These are phyloP conservation scores for Centropus unirufus DNA, from an alignment of 2,113 vertebrate species.

Conservation along the genomic window DNA sequence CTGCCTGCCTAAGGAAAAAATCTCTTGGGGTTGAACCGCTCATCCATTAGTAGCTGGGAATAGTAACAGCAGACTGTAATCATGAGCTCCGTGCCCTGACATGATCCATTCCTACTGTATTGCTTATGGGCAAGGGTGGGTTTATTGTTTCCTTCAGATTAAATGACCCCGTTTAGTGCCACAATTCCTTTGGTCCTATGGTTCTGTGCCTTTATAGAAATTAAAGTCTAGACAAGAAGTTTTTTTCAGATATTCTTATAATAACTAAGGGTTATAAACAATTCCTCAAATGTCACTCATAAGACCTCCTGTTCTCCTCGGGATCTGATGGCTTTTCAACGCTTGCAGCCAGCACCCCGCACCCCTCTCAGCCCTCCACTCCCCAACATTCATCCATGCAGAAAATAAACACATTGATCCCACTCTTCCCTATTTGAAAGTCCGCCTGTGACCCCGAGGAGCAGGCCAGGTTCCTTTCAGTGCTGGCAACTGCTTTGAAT, in stretches of 20 bases:
- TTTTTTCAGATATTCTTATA: not conserved
- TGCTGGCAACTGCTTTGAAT: not conserved
- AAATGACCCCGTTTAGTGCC: not conserved
- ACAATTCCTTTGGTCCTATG: not conserved
- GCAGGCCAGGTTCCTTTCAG: not conserved
- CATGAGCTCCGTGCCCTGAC: not conserved
- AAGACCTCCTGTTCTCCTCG: not conserved
- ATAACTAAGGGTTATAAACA: not conserved
- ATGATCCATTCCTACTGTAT: not conserved
- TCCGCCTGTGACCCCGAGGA: not conserved
- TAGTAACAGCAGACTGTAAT: not conserved
- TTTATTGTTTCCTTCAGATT: not conserved
- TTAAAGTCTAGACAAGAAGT: not conserved
- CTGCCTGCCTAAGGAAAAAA: not conserved
- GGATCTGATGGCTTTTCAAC: not conserved
- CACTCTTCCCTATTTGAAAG: not conserved
- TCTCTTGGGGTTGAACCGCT: not conserved
- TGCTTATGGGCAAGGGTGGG: not conserved
- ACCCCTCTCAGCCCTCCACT: rapidly evolving
- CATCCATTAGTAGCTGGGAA: not conserved
- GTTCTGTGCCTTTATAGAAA: not conserved
- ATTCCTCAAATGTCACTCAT: not conserved
- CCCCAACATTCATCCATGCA: not conserved
- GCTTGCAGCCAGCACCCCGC: not conserved
- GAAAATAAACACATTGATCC: not conserved